Evolutionary conservation across 2,797 vertebrate species (phyloP).

Genomic region (Pitangus sulphuratus): DNA sequence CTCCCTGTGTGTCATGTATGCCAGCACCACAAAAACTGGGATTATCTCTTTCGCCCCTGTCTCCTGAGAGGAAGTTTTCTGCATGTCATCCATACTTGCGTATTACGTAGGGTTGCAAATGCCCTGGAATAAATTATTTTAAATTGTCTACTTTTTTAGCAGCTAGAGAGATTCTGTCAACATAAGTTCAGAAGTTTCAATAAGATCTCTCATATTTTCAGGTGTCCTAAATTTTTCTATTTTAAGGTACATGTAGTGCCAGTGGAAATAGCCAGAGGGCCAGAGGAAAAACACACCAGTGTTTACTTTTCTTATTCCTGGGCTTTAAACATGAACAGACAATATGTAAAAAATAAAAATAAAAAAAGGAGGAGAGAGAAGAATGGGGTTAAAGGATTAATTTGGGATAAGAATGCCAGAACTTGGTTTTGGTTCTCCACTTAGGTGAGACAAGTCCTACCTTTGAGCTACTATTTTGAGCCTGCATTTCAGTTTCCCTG

Average conservation of each 20-base stretch:
- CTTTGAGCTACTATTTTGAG: neutral
- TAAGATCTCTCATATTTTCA: neutral
- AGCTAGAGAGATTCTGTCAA: neutral
- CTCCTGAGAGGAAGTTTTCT: neutral
- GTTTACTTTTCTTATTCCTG: neutral
- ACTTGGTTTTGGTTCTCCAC: neutral
- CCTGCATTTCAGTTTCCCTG: neutral
- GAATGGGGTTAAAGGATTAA: neutral
- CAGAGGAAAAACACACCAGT: neutral
- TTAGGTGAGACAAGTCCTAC: neutral
- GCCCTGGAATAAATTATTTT: neutral
- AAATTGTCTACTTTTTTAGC: neutral
- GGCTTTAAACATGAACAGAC: neutral
- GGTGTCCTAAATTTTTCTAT: neutral
- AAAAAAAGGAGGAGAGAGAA: neutral
- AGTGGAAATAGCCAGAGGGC: neutral
- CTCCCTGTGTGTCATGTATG: neutral
- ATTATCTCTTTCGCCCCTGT: neutral
- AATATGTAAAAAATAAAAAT: neutral
- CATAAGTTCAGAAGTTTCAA: neutral
- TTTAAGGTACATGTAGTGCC: neutral
- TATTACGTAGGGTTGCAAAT: neutral
- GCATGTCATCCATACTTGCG: neutral
- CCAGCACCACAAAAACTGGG: neutral
- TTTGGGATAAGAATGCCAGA: neutral